These are phyloP conservation scores for Allacma fusca DNA, from an alignment of 2,888 invertebrate genomes.

Conservation along the genomic window DNA sequence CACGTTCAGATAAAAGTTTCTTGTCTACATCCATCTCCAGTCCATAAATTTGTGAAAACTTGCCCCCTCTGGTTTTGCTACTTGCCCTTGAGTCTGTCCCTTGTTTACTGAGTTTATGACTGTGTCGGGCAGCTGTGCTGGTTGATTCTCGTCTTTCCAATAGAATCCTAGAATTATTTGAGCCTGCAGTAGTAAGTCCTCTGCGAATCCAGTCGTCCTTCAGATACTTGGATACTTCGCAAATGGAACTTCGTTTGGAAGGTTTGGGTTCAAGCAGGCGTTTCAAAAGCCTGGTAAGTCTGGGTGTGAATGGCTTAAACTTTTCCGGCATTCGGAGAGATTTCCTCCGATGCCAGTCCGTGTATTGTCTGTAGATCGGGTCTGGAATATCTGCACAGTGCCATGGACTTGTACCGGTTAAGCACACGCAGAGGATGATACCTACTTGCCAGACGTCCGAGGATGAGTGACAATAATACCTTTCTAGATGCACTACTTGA, in stretches of 20 bases:
- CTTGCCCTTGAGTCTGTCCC: constrained; percentile 24
- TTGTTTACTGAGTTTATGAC: neutral
- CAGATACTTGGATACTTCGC: constrained; percentile 56
- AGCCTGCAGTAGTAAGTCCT: neutral
- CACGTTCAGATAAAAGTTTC: constrained; percentile 25
- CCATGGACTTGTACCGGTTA: constrained; percentile 78
- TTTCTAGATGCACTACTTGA: constrained; percentile 71
- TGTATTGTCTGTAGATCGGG: constrained; percentile 72
- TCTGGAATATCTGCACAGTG: constrained; percentile 77
- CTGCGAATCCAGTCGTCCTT: constrained; percentile 54
- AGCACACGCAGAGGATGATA: constrained; percentile 73
- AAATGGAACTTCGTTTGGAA: constrained; percentile 51
- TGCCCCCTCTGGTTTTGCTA: neutral
- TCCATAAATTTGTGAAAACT: neutral
- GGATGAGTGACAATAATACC: constrained; percentile 73
- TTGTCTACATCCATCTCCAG: constrained; percentile 29
- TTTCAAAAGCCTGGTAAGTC: constrained; percentile 55
- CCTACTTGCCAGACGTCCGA: constrained; percentile 83
- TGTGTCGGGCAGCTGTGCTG: constrained; percentile 13
- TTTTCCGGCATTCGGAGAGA: constrained; percentile 70
- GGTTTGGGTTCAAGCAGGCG: constrained; percentile 58
- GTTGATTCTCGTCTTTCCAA: constrained; percentile 25
- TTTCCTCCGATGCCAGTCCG: constrained; percentile 73
- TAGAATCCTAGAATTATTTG: neutral
- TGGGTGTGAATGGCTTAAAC: constrained; percentile 73